phyloP scores from a whole-genome alignment of 2,113 vertebrate genomes.

The Plecotus auritus region DNA sequence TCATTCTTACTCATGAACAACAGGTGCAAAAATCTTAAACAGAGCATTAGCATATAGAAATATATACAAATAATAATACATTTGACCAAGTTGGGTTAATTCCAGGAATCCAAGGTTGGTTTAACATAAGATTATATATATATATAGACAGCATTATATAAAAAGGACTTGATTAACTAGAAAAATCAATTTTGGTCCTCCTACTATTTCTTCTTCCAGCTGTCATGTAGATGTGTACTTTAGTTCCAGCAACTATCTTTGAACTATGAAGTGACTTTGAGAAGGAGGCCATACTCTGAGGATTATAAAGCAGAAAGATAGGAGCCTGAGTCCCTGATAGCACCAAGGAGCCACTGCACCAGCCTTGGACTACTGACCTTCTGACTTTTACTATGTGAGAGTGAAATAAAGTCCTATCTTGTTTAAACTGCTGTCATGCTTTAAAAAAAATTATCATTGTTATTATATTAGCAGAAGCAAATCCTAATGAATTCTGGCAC shows the following conservation, averaged over 20 bases:
- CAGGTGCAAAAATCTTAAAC: neutral
- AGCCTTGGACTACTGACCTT: neutral
- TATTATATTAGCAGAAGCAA: slow-evolving; percentile 41
- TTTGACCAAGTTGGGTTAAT: neutral
- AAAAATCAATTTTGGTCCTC: neutral
- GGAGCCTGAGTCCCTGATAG: neutral
- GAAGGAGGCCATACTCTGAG: neutral
- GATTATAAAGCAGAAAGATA: neutral
- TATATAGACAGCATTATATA: neutral
- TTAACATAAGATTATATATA: neutral
- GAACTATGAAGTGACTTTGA: neutral
- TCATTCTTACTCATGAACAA: neutral
- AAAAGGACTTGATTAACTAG: neutral
- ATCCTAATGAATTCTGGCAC: slow-evolving; percentile 48
- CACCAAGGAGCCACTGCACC: neutral
- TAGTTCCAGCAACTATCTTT: neutral
- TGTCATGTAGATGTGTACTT: neutral
- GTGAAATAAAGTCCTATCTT: neutral
- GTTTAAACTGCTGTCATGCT: neutral
- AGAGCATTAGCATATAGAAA: neutral
- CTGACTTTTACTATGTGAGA: neutral
- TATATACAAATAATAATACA: neutral
- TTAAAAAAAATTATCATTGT: neutral
- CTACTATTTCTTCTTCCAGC: neutral
- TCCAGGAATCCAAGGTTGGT: slow-evolving; percentile 52